Evolutionary conservation across 2,888 invertebrate genomes (phyloP).

Genomic region (Venusia cambrica): DNA sequence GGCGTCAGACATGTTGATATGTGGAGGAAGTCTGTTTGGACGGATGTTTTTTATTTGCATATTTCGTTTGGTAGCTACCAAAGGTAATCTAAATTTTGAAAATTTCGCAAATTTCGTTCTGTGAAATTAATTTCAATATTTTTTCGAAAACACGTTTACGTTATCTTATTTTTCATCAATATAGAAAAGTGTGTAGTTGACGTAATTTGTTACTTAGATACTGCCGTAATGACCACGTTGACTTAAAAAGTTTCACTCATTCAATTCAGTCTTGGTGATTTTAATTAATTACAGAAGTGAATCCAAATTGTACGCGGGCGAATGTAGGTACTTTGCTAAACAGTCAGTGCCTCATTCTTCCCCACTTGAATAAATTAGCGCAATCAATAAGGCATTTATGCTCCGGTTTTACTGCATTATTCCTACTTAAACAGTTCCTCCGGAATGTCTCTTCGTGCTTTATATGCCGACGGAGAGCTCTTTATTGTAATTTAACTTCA

Average conservation of each 20-base stretch:
- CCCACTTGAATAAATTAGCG: slow-evolving; percentile 17
- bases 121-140: too few species aligned
- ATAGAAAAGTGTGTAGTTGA: too few species aligned
- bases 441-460: slow-evolving; percentile 59
- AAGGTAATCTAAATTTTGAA: too few species aligned
- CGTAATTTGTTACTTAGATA: too few species aligned
- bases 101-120: too few species aligned
- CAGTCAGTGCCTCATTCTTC: slow-evolving; percentile 12
- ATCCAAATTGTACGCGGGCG: slow-evolving; percentile 5
- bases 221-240: too few species aligned
- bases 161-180: too few species aligned
- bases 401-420: slow-evolving; percentile 48
- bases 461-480: slow-evolving; percentile 63
- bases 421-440: slow-evolving; percentile 43
- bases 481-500: slow-evolving; percentile 67
- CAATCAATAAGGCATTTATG: slow-evolving; percentile 46
- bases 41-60: slow-evolving; percentile 22
- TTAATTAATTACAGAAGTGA: too few species aligned
- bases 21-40: slow-evolving; percentile 43
- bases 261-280: too few species aligned
- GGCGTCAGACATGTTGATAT: slow-evolving; percentile 56
- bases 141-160: too few species aligned
- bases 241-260: too few species aligned
- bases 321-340: slow-evolving; percentile 3
- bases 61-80: too few species aligned